These are phyloP conservation scores for Pentalonia nigronervosa DNA, from an alignment of 1,140 invertebrate species.

Conservation along the genomic window DNA sequence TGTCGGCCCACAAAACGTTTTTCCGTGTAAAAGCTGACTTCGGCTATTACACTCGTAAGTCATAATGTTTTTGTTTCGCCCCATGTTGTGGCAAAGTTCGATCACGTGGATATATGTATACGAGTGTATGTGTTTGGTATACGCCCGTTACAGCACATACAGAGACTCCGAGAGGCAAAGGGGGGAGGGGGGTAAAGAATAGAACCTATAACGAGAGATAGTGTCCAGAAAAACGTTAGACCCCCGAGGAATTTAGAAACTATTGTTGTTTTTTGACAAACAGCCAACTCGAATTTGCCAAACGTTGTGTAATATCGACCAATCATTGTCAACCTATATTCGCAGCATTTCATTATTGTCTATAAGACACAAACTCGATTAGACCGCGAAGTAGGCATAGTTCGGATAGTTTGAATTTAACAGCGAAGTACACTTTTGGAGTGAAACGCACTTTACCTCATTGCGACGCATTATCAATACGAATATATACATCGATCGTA, in stretches of 20 bases:
- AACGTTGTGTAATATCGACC: slow-evolving; percentile 34
- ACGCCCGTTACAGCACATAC: not conserved
- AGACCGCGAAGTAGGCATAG: not conserved
- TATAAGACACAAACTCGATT: not conserved
- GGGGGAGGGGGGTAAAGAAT: not conserved
- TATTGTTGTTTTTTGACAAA: slow-evolving; percentile 37
- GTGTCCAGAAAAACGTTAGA: slow-evolving; percentile 12
- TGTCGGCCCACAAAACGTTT: slow-evolving; percentile 37
- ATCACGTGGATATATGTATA: not conserved
- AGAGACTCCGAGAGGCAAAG: not conserved
- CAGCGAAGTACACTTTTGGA: not conserved
- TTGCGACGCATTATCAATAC: not conserved
- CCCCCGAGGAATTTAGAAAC: slow-evolving; percentile 33
- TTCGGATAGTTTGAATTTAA: not conserved
- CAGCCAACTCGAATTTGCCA: slow-evolving; percentile 32
- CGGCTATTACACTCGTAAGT: slow-evolving; percentile 23
- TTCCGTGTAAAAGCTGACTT: slow-evolving; percentile 29
- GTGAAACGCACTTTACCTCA: not conserved
- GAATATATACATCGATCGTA: not conserved
- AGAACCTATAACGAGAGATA: not conserved
- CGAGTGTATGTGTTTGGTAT: not conserved
- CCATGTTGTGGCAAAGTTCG: not conserved
- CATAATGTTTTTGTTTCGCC: slow-evolving; percentile 34
- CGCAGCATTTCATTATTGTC: not conserved
- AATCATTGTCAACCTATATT: slow-evolving; percentile 21